These are phyloP conservation scores for Leontopithecus rosalia DNA, from an alignment of 2,797 vertebrate genomes.

Conservation along the genomic window DNA sequence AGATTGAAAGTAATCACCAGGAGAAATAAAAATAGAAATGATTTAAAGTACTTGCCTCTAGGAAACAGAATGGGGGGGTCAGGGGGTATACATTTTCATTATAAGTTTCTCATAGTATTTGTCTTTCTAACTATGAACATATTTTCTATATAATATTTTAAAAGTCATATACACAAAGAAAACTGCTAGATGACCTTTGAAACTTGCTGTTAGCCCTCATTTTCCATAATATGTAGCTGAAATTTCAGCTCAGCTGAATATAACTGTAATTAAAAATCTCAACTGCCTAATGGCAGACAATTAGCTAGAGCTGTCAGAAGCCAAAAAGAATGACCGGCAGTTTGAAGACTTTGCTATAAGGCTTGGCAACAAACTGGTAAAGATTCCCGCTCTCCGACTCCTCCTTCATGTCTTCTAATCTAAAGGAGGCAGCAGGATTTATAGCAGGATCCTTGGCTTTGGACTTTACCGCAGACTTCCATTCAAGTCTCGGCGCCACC, in stretches of 20 bases:
- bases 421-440: conserved; percentile 59
- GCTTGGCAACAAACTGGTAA: conserved; percentile 49
- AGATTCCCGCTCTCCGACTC: conserved; percentile 42
- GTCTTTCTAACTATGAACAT: background rate
- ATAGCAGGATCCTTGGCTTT: conserved; percentile 50
- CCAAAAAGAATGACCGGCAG: conserved; percentile 70
- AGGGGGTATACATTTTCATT: background rate
- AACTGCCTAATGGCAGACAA: conserved; percentile 73
- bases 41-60: conserved; percentile 27
- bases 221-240: conserved; percentile 73
- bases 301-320: conserved; percentile 71
- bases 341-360: conserved; percentile 65
- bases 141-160: background rate
- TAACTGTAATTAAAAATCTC: conserved; percentile 76
- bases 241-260: conserved; percentile 70
- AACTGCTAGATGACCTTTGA: conserved; percentile 57
- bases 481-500: conserved; percentile 41
- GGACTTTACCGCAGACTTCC: conserved; percentile 19
- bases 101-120: conserved; percentile 10
- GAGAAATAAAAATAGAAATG: conserved; percentile 47
- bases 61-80: background rate
- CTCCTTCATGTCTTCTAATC: conserved; percentile 35
- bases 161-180: conserved; percentile 38
- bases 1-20: background rate
- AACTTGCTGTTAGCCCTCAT: conserved; percentile 55